A percentile compares a stretch with the other conserved stretches of the same genome.
These are phyloP conservation scores for Meandrina meandrites DNA, from an alignment of 92 coral and sea anemone species.

Conservation along the genomic window DNA sequence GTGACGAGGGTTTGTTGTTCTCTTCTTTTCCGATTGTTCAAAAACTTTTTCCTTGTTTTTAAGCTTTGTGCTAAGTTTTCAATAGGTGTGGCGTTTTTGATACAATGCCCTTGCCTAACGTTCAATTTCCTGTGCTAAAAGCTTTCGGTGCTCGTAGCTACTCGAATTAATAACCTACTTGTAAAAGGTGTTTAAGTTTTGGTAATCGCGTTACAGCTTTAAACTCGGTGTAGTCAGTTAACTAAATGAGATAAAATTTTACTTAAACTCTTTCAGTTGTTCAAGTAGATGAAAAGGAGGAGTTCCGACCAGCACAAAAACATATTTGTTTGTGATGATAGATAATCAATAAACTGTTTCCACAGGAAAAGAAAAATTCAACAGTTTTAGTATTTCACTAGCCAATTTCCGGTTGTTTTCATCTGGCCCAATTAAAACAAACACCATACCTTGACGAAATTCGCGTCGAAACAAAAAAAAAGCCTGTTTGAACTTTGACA, in stretches of 20 bases:
- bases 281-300: not conserved
- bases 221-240: not conserved
- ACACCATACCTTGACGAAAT: not conserved
- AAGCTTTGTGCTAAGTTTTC: not conserved
- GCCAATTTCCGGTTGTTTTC: slow-evolving; percentile 16
- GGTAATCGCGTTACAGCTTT: not conserved
- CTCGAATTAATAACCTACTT: not conserved
- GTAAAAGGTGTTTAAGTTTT: not conserved
- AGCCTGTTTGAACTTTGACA: not conserved
- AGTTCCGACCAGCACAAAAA: not conserved
- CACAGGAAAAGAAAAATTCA: not conserved
- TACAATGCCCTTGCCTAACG: not conserved
- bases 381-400: not conserved
- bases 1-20: not conserved
- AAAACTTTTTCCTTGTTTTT: slow-evolving; percentile 6
- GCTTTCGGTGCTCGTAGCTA: not conserved
- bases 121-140: slow-evolving; percentile 20
- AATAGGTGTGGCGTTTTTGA: slow-evolving; percentile 1
- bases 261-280: not conserved
- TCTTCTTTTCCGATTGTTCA: not conserved
- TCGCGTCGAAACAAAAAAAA: not conserved
- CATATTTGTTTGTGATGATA: not conserved
- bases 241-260: not conserved
- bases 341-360: not conserved
- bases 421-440: not conserved